Evolutionary conservation across 2,797 vertebrate genomes (phyloP), one percentile per base, ranked within the genome.

Genomic region (Centropyge bicolor): DNA sequence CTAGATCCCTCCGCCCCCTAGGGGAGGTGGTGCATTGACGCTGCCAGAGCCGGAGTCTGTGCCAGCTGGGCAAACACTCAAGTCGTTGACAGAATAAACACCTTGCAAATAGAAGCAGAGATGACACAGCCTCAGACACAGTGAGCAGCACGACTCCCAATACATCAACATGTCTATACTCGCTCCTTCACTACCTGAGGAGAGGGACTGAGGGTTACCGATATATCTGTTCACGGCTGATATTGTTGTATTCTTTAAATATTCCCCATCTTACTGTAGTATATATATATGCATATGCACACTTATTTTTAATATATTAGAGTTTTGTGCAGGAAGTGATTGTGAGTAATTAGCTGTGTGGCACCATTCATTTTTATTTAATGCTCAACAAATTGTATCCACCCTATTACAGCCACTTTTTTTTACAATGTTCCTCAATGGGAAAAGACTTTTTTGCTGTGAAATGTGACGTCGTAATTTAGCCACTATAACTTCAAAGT

Each of bases 11-110:
- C 63, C 27, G 3, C 36, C 62, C 74, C 78, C 69, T 60, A 14
- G 35, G 70, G 62, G 75, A 88, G 89, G 87, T 81, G 79, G 85
- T 60, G 77, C 69, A 74, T 91, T 92, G 92, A 88, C 85, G 81
- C 79, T 91, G 89, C 78, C 86, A 91, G 85, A 83, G 83, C 83
- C 48, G 31, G 74, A 74, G 70, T 64, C 72, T 60, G 40, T 88
- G 89, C 93, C 93, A 95, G 92, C 91, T 94, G 92, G 91, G 90
- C 89, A 94, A 95, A 95, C 91, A 94, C 89, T 93, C 85, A 87
- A 93, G 87, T 80, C 81, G 83, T 89, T 91, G 89, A 93, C 87
- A 93, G 92, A 94, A 94, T 93, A 93, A 94, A 94, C 92, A 94
- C 86, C 91, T 88, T 80, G 72, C 86, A 93, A 93, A 93, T 83